A percentile compares a stretch with the other conserved stretches of the same genome.
These are phyloP conservation scores for Misgurnus mizolepis DNA, from an alignment of 2,113 vertebrate genomes.

Conservation along the genomic window DNA sequence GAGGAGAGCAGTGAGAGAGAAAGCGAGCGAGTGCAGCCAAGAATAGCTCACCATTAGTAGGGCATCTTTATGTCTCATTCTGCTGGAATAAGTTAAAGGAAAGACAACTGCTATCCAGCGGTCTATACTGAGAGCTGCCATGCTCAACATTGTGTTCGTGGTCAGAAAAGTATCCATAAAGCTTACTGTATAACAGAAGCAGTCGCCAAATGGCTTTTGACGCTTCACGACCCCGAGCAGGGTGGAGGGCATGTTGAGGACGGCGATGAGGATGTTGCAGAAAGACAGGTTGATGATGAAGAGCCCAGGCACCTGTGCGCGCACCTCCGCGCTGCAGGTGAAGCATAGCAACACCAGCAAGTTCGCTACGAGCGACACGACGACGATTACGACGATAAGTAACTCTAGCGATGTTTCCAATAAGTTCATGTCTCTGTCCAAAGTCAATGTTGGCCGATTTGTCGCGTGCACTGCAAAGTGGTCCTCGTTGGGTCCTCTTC, in stretches of 20 bases:
- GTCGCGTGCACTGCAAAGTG: not conserved
- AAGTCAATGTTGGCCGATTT: slow-evolving; percentile 41
- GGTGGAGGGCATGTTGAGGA: slow-evolving; percentile 79
- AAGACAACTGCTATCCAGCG: slow-evolving; percentile 82
- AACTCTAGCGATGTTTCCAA: slow-evolving; percentile 76
- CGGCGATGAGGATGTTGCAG: slow-evolving; percentile 78
- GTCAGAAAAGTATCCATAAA: slow-evolving; percentile 80
- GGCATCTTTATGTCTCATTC: slow-evolving; percentile 79
- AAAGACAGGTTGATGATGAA: slow-evolving; percentile 78
- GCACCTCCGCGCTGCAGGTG: slow-evolving; percentile 74
- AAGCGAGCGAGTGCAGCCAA: slow-evolving; percentile 76
- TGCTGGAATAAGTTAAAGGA: slow-evolving; percentile 77
- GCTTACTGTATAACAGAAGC: slow-evolving; percentile 68
- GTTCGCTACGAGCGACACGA: slow-evolving; percentile 75
- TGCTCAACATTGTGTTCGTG: slow-evolving; percentile 77
- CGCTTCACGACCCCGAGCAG: slow-evolving; percentile 68
- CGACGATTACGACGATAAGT: slow-evolving; percentile 73
- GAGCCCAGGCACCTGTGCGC: slow-evolving; percentile 75
- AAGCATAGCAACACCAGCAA: slow-evolving; percentile 80
- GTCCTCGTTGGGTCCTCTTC: slow-evolving; percentile 14
- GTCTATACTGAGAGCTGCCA: slow-evolving; percentile 81
- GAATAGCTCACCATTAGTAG: slow-evolving; percentile 74
- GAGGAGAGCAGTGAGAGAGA: slow-evolving; percentile 71
- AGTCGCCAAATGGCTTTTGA: slow-evolving; percentile 70
- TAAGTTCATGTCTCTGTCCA: slow-evolving; percentile 75